Evolutionary conservation across 2,888 invertebrate species (phyloP), one percentile per base, ranked within the genome.

Genomic region (Nomada flava): DNA sequence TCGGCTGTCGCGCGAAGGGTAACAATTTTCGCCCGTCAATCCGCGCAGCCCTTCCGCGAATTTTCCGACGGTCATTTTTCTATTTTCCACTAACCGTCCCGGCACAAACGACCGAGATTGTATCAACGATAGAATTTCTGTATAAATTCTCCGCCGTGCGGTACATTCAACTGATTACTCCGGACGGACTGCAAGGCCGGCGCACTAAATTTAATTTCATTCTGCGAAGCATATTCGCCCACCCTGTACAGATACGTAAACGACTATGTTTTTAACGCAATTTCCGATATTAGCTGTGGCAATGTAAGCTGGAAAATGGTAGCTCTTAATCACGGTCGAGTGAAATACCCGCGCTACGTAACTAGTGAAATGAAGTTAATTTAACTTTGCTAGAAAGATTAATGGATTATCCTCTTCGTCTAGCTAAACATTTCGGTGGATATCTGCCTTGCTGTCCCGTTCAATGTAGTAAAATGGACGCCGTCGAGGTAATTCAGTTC

Each of bases 121-220:
- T 57, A 74, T 65, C 42, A 60, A 53, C 69, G 57, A 36, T 29
- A 53, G 42, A 29, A 23, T 29, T 2, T 11, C 50, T 50, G 36
- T 44, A 26, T 23, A 52, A 26, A 36, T 36, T 10, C 13, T 13
- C 65, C 13, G 55, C 10, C 47, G 50, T n/a, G 26, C 44, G 20
- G 60, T 57, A 65, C 81, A 79, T 81, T 70, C 78, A 79, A 53
- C 70, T 78, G 69, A 79, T 81, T 73, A 63, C 73, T 11, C 42
- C 52, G 59, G 36, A 36, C 20, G 65, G 23, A 53, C 36, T 53
- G 20, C 64, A 11, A 44, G 42, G 44, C 55, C 60, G 62, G 36
- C 73, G 68, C 55, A 52, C 50, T 74, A 79, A 74, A 55, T 18
- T 59, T 71, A 67, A 76, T 79, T 71, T 44, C 53, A 23, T 72